Percentiles rank a stretch among this genome's conserved stretches.
phyloP scores from a whole-genome alignment of 2,888 invertebrate species.

The Nowickia ferox region DNA sequence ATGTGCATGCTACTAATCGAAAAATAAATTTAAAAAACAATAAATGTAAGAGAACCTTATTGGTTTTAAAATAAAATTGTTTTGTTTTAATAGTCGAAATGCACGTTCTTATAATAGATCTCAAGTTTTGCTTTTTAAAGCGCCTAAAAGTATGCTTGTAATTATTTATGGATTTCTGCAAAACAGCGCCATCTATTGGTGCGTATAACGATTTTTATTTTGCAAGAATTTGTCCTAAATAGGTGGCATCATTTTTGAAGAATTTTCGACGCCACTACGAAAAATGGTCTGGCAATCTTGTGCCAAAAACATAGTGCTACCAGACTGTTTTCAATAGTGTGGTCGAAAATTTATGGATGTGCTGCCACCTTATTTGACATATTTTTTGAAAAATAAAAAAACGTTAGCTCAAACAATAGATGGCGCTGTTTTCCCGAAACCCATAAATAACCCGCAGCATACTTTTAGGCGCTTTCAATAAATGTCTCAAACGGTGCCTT shows the following conservation, averaged over 20 bases:
- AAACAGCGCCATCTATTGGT: neutral
- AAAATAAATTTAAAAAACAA: neutral
- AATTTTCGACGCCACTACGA: neutral
- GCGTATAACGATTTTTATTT: neutral
- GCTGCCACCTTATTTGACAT: neutral
- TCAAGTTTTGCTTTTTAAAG: too few relatives aligned
- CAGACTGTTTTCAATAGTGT: constrained; percentile 2
- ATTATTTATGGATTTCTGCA: too few relatives aligned
- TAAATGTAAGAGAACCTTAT: too few relatives aligned
- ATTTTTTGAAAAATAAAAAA: neutral
- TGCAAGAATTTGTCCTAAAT: too few relatives aligned
- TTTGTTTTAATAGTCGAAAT: neutral
- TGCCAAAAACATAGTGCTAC: neutral
- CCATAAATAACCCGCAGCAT: too few relatives aligned
- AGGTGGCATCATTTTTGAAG: neutral
- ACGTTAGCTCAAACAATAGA: neutral
- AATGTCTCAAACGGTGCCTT: neutral
- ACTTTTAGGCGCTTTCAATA: neutral
- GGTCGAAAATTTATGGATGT: too few relatives aligned
- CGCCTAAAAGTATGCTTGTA: too few relatives aligned
- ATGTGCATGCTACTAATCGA: constrained; percentile 75
- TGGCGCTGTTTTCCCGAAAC: neutral
- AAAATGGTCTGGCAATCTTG: neutral
- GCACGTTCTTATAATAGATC: neutral
- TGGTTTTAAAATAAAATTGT: neutral